Conservation (phyloP, 2,888 invertebrate genomes). For the Zeuzera pyrina region DNA sequence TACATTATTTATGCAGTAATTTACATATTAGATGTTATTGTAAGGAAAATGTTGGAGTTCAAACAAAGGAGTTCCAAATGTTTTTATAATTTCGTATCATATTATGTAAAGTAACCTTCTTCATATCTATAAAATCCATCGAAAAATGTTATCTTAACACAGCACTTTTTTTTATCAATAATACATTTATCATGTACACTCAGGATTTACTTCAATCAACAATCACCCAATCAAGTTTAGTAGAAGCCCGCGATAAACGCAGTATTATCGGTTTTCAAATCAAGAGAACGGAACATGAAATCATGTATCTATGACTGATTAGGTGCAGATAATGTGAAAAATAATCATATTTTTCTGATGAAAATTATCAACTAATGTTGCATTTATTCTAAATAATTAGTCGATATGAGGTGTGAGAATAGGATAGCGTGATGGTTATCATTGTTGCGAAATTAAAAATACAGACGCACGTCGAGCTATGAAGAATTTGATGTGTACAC, state of each 20-base stretch:
- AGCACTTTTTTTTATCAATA: too few relatives aligned
- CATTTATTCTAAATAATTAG: constrained; percentile 36
- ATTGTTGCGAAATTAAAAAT: constrained; percentile 41
- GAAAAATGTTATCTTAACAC: too few relatives aligned
- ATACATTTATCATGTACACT: too few relatives aligned
- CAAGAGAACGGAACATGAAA: constrained; percentile 41
- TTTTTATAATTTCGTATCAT: too few relatives aligned
- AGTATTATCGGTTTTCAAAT: constrained; percentile 20
- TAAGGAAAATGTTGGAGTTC: too few relatives aligned
- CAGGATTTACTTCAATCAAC: constrained; percentile 38
- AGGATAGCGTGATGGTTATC: constrained; percentile 28
- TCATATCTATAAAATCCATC: too few relatives aligned
- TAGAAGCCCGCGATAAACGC: constrained; percentile 43
- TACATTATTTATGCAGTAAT: too few relatives aligned
- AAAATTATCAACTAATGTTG: constrained; percentile 30
- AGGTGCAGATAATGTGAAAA: constrained; percentile 28
- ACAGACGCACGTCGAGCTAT: constrained; percentile 32
- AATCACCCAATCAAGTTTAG: constrained; percentile 56
- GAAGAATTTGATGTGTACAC: constrained; percentile 38
- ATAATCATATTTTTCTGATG: constrained; percentile 29
- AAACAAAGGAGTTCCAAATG: too few relatives aligned
- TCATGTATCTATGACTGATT: constrained; percentile 34
- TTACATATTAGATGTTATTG: too few relatives aligned
- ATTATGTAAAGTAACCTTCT: too few relatives aligned
- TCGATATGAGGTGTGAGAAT: constrained; percentile 30